These are phyloP conservation scores for Dryocosmus kuriphilus DNA, from an alignment of 2,888 invertebrate genomes.

Conservation along the genomic window DNA sequence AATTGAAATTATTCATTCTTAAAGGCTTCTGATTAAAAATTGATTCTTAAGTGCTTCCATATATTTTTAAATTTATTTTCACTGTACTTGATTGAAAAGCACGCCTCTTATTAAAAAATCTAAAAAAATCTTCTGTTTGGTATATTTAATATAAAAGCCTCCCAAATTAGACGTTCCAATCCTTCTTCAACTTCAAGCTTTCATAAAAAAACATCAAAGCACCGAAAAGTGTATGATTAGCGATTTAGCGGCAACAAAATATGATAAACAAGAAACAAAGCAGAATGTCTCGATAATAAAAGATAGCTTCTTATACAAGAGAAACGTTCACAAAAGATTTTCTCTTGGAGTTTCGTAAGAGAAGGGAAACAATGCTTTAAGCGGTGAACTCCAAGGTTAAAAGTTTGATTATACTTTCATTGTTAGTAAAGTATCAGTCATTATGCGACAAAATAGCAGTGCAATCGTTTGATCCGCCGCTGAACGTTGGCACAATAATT, in stretches of 20 bases:
- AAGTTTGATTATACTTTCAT: conserved; percentile 34
- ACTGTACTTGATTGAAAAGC: too few relatives aligned
- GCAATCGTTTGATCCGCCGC: conserved; percentile 32
- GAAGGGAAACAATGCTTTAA: conserved; percentile 14
- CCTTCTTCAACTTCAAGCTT: not conserved
- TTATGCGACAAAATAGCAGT: conserved; percentile 32
- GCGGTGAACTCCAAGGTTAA: conserved; percentile 12
- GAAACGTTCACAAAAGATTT: not conserved
- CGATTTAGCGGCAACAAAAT: too few relatives aligned
- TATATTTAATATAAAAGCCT: too few relatives aligned
- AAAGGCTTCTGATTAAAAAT: too few relatives aligned
- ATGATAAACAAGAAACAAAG: not conserved
- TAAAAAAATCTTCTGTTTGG: too few relatives aligned
- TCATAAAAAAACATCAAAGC: not conserved
- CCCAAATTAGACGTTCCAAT: too few relatives aligned
- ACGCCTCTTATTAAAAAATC: too few relatives aligned
- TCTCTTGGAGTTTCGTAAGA: conserved; percentile 19
- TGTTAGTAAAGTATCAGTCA: conserved; percentile 33
- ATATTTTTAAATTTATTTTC: too few relatives aligned
- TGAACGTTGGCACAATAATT: conserved; percentile 22
- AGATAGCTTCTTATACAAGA: not conserved
- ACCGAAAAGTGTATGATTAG: not conserved
- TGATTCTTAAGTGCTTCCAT: too few relatives aligned
- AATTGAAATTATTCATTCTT: too few relatives aligned
- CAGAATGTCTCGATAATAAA: not conserved